Percentiles rank a stretch among this genome's conserved stretches.
These are phyloP conservation scores for Nephrocerus scutellatus DNA, from an alignment of 2,888 invertebrate genomes.

Conservation along the genomic window DNA sequence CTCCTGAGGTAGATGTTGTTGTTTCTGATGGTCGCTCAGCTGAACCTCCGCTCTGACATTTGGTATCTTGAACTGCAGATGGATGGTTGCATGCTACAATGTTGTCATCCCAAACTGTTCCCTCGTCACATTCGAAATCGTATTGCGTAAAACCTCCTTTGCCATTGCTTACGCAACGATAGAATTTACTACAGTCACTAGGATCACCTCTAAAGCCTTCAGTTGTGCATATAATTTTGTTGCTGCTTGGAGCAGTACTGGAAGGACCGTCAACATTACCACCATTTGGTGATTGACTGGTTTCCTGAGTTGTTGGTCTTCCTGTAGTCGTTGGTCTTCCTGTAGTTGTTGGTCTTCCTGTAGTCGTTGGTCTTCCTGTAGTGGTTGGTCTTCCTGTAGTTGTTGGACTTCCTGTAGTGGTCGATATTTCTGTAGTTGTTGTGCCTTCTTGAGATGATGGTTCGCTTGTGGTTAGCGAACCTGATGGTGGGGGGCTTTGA, in stretches of 20 bases:
- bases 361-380: conserved; percentile 9
- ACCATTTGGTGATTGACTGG: conserved; percentile 9
- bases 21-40: conserved; percentile 8
- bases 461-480: conserved; percentile 19
- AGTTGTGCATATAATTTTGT: conserved; percentile 39
- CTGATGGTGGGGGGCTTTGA: conserved; percentile 16
- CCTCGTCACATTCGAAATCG: conserved; percentile 59
- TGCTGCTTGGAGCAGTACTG: conserved; percentile 15
- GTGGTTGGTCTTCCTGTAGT: conserved; percentile 19
- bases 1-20: not conserved
- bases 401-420: conserved; percentile 14
- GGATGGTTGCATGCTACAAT: conserved; percentile 43
- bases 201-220: conserved; percentile 49
- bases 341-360: conserved; percentile 13
- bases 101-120: conserved; percentile 56
- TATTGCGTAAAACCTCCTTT: conserved; percentile 55
- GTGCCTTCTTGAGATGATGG: conserved; percentile 15
- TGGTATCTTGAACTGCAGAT: conserved; percentile 24
- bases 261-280: not conserved
- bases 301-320: conserved; percentile 18
- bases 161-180: conserved; percentile 59
- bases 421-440: conserved; percentile 15
- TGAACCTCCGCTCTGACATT: conserved; percentile 23
- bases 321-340: conserved; percentile 18
- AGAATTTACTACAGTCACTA: conserved; percentile 57